These are phyloP conservation scores for Brachionus calyciflorus DNA, from an alignment of 1,140 invertebrate species.

Conservation along the genomic window DNA sequence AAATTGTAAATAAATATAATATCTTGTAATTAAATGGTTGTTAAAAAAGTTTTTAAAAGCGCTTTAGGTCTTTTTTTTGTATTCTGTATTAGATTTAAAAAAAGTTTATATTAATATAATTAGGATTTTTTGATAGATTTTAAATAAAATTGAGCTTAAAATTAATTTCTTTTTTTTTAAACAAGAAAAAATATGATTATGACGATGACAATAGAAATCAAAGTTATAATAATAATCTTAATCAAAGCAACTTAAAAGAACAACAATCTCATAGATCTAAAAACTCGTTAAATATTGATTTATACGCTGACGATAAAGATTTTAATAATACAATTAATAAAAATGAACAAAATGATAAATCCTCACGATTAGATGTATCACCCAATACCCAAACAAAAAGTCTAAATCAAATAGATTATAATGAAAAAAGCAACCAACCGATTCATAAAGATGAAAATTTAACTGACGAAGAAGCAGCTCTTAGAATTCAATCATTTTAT, in stretches of 20 bases:
- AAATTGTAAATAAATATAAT: no score
- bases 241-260: not conserved
- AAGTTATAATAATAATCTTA: not conserved
- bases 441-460: conserved; percentile 1
- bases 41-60: no score
- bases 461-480: conserved; percentile 22
- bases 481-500: conserved; percentile 25
- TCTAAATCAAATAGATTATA: not conserved
- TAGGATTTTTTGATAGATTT: no score
- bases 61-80: no score
- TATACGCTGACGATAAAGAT: not conserved
- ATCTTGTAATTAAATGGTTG: no score
- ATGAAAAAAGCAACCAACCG: not conserved
- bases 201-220: conserved; percentile 9
- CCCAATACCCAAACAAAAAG: not conserved
- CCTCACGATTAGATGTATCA: no score
- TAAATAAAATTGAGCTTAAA: no score
- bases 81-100: no score
- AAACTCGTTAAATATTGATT: not conserved
- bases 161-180: no score
- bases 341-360: not conserved
- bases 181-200: no score
- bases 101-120: no score
- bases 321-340: not conserved
- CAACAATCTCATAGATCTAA: no score